Base-by-base conservation (phyloP, 2,797 vertebrate species). In the Sebastolobus altivelis region DNA sequence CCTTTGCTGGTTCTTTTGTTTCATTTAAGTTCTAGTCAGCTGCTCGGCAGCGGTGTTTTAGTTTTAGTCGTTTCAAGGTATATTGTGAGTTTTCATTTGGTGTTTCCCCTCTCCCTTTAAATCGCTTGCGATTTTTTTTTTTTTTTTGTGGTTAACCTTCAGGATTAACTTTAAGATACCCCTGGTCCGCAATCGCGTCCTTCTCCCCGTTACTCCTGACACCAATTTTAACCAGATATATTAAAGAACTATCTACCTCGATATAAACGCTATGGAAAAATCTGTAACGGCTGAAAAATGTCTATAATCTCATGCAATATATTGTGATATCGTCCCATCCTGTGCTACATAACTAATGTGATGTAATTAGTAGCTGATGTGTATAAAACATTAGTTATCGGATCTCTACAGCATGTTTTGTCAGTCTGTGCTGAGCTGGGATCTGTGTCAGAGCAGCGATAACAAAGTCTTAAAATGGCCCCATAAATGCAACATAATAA, bases 391-490 rank as follows among this genome's bases (percentile, higher is more conserved):
- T 4, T 9, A 25, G 22, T 55, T 6, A 2, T 71, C 72, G 72
- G 60, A 76, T 67, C 69, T 71, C 27, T 27, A 3, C 35, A 43
- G 70, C 31, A 10, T 65, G 71, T 81, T 72, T 72, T 27, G 46
- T 58, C 54, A 49, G 62, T 18, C 25, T 52, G 63, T 16, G 46
- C 38, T 18, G 80, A 85, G 82, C 79, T n/a, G 25, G 10, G 55
- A 92, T 92, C 80, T 81, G 77, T 90, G 80, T 89, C 87, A 88
- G 38, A 72, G 56, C 49, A 38, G 54, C 4, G 65, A 81, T 29
- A 84, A 81, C 75, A 84, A 82, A 82, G 59, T 84, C 76, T 88
- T 65, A 43, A 61, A 87, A 68, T 82, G 79, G 86, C 81, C 89
- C 68, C 65, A 70, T 79, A 86, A 72, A 82, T 3, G 63, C 72